A percentile compares a stretch with the other conserved stretches of the same genome.
Conservation (phyloP, 2,888 invertebrate species). For the Thyatira batis region DNA sequence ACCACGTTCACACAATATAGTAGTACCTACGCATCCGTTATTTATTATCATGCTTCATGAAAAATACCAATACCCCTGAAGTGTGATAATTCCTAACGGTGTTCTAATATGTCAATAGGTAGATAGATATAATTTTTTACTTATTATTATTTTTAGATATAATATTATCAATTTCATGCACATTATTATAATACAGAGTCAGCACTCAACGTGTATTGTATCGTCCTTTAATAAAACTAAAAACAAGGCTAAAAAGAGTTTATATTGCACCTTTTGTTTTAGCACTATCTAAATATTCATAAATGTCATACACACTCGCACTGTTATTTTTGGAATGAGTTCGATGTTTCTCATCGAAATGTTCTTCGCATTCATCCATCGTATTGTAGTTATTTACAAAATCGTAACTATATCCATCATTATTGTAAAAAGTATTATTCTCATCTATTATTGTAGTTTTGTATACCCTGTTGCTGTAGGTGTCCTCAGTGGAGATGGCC, state of each 20-base stretch:
- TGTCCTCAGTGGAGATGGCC: conserved; percentile 55
- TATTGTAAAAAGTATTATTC: conserved; percentile 51
- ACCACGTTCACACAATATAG: conserved; percentile 15
- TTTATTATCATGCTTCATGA: background rate
- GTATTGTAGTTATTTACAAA: conserved; percentile 53
- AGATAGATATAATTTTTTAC: conserved; percentile 6
- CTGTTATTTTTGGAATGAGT: conserved; percentile 73
- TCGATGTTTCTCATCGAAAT: conserved; percentile 47
- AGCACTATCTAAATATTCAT: conserved; percentile 47
- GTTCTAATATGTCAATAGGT: background rate
- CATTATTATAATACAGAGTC: conserved; percentile 28
- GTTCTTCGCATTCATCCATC: conserved; percentile 56
- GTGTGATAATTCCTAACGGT: background rate
- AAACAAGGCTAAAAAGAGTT: conserved; percentile 25
- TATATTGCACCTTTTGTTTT: conserved; percentile 56
- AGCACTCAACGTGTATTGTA: conserved; percentile 17
- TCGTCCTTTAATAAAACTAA: conserved; percentile 1
- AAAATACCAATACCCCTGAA: background rate
- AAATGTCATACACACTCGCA: conserved; percentile 47
- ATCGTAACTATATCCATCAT: conserved; percentile 50
- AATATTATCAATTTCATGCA: conserved; percentile 31
- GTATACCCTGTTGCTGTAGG: conserved; percentile 75
- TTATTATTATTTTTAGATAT: conserved; percentile 7
- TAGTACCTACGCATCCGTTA: background rate
- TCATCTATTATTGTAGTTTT: conserved; percentile 65